Percentiles rank a stretch among this genome's conserved stretches.
These are phyloP conservation scores for silkworm (Bombyx mori) DNA, from an alignment of 1,140 invertebrate genomes.

Conservation along the genomic window ASM3026992v2 NC_085118.1:11614001-11614500, in stretches of 20 bases:
- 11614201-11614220: slow-evolving; percentile 45
- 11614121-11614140: too few species aligned
- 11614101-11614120: too few species aligned
- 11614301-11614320: slow-evolving; percentile 73
- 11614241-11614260: too few species aligned
- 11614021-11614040: too few species aligned
- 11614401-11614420: slow-evolving; percentile 78
- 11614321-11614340: slow-evolving; percentile 79
- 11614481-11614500: slow-evolving; percentile 83
- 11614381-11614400: slow-evolving; percentile 88
- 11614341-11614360: slow-evolving; percentile 88
- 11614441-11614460: slow-evolving; percentile 70
- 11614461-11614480: slow-evolving; percentile 81
- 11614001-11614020: too few species aligned
- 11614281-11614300: too few species aligned
- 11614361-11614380: slow-evolving; percentile 79
- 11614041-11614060: too few species aligned
- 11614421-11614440: slow-evolving; percentile 34
- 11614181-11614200: not conserved
- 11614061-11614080: too few species aligned
- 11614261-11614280: too few species aligned
- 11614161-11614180: not conserved
- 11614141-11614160: too few species aligned
- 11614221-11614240: too few species aligned
- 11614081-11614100: too few species aligned